Evolutionary conservation across 37 sponge, comb jelly and placozoan species (phyloP).

Genomic region (Beroe ovata): DNA sequence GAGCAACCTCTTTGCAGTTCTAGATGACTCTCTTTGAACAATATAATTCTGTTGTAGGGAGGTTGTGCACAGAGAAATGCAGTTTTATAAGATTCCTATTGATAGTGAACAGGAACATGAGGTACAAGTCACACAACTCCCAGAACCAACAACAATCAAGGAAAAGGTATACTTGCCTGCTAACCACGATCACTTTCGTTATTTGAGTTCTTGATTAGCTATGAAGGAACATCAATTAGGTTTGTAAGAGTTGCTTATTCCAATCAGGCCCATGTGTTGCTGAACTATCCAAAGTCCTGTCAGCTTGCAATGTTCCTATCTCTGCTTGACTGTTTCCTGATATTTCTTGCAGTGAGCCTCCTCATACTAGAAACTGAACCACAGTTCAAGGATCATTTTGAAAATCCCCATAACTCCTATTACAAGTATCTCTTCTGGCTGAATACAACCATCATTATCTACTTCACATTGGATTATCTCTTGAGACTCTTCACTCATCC

Average conservation of each 20-base stretch:
- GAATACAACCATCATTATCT: constrained; percentile 42
- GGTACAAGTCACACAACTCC: not conserved
- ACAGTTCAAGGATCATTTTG: constrained; percentile 54
- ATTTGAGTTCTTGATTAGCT: too few relatives aligned
- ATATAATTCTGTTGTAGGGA: too few relatives aligned
- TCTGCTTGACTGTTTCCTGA: constrained; percentile 10
- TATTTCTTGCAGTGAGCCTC: constrained; percentile 29
- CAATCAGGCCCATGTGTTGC: not conserved
- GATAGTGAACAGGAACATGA: not conserved
- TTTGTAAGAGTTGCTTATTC: too few relatives aligned
- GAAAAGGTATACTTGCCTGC: constrained; percentile 33
- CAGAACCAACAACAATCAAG: constrained; percentile 2
- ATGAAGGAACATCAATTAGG: too few relatives aligned
- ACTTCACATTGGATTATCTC: constrained; percentile 35
- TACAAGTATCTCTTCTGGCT: constrained; percentile 30
- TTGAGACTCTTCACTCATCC: constrained; percentile 54
- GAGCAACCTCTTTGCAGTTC: too few relatives aligned
- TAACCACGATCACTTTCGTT: not conserved
- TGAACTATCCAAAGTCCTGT: constrained; percentile 34
- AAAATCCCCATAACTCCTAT: not conserved
- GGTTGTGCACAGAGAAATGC: constrained; percentile 51
- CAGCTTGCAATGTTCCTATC: constrained; percentile 1
- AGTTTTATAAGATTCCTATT: constrained; percentile 42
- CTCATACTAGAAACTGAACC: constrained; percentile 64
- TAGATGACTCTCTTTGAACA: too few relatives aligned